A percentile compares a stretch with the other conserved stretches of the same genome.
Evolutionary conservation across 2,113 vertebrate genomes (phyloP).

Genomic region (Pelmatolapia mariae): DNA sequence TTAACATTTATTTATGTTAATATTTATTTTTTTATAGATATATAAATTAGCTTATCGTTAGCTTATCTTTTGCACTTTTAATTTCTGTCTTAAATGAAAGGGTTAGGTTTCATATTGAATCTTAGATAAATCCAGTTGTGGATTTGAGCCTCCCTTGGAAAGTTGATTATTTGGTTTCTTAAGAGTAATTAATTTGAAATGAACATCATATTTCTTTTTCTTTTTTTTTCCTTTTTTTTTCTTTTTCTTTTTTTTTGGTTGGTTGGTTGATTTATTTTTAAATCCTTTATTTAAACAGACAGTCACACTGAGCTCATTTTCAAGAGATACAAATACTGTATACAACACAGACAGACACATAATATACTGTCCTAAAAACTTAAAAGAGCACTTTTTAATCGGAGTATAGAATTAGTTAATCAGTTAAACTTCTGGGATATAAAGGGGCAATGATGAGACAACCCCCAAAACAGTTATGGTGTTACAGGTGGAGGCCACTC

Average conservation of each 20-base stretch:
- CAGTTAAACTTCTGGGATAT: not conserved
- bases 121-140: not conserved
- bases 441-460: not conserved
- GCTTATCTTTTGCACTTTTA: not conserved
- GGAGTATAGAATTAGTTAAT: fast-evolving
- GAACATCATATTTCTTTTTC: not conserved
- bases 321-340: not conserved
- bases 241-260: fast-evolving
- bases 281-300: not conserved
- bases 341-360: not conserved
- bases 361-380: not conserved
- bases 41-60: not conserved
- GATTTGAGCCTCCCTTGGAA: not conserved
- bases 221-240: not conserved
- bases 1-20: not conserved
- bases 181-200: not conserved
- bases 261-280: not conserved
- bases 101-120: not conserved
- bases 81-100: not conserved
- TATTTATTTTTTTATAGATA: not conserved
- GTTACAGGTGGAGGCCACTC: not conserved
- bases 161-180: not conserved
- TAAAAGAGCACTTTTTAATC: not conserved
- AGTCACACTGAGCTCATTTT: not conserved
- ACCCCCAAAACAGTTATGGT: not conserved